Percentiles rank a stretch among this genome's conserved stretches.
phyloP scores from a whole-genome alignment of 2,113 vertebrate species.

The Sylvietta virens region DNA sequence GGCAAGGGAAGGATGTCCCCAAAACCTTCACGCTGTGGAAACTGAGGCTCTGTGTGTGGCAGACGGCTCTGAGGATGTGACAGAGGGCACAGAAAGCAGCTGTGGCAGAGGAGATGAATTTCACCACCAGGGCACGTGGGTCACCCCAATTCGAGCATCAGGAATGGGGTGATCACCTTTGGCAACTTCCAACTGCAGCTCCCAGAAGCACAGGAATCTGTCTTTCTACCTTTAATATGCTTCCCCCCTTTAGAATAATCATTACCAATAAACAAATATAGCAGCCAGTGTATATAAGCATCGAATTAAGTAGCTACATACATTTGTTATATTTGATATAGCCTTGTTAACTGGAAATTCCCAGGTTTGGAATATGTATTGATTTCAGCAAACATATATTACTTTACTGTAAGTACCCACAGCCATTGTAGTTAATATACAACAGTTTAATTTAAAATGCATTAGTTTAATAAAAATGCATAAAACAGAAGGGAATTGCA shows the following conservation, averaged over 20 bases:
- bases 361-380: constrained; percentile 67
- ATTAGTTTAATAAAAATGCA: constrained; percentile 84
- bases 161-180: neutral
- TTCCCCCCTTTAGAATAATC: constrained; percentile 36
- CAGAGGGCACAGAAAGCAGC: accelerated
- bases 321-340: constrained; percentile 49
- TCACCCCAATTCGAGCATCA: accelerated
- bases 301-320: constrained; percentile 48
- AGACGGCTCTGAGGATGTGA: neutral
- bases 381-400: constrained; percentile 74
- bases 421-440: constrained; percentile 77
- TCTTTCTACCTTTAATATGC: constrained; percentile 11
- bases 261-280: constrained; percentile 35
- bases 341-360: constrained; percentile 68
- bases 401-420: constrained; percentile 76
- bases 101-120: neutral
- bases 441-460: constrained; percentile 82
- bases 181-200: neutral
- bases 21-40: accelerated
- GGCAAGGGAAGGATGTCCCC: neutral
- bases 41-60: neutral
- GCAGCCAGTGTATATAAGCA: constrained; percentile 47
- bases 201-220: neutral
- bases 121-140: accelerated
- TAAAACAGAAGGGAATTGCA: constrained; percentile 76